Percentiles rank a stretch among this genome's conserved stretches.
phyloP scores from a whole-genome alignment of 2,888 invertebrate genomes.

The Palloptera scutellata region DNA sequence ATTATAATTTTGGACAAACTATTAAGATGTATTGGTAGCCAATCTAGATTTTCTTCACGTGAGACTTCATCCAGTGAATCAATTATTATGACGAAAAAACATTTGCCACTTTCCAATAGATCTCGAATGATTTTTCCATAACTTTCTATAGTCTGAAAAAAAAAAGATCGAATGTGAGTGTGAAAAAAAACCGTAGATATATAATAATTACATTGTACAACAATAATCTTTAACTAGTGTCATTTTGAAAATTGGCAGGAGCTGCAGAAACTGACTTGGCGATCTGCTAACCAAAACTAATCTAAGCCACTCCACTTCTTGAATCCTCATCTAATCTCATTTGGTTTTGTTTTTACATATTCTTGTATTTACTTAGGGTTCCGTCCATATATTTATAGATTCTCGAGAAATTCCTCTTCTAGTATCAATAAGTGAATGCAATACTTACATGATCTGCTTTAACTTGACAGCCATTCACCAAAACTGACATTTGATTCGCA shows the following conservation, averaged over 20 bases:
- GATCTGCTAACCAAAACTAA: no score
- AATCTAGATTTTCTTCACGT: slow-evolving; percentile 68
- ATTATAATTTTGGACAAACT: slow-evolving; percentile 79
- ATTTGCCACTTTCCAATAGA: slow-evolving; percentile 56
- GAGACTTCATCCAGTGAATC: slow-evolving; percentile 77
- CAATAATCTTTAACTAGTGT: no score
- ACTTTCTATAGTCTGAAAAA: slow-evolving; percentile 73
- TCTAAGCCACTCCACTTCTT: no score
- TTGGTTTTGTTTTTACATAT: no score
- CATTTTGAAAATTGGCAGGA: no score
- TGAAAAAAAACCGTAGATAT: no score
- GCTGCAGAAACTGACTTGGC: no score
- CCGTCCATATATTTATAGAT: not conserved
- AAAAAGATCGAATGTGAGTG: slow-evolving; percentile 27
- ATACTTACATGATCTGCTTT: slow-evolving; percentile 70
- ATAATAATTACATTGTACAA: no score
- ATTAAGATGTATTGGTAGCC: slow-evolving; percentile 80
- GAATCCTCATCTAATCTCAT: no score
- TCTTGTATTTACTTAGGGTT: no score
- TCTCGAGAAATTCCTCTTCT: not conserved
- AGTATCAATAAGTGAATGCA: not conserved
- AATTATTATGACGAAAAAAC: slow-evolving; percentile 75
- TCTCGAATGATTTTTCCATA: slow-evolving; percentile 71
- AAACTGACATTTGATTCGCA: slow-evolving; percentile 77
- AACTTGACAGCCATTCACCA: slow-evolving; percentile 73